These are phyloP conservation scores for Oeneis ivallda DNA, from an alignment of 2,888 invertebrate species.

Conservation along the genomic window DNA sequence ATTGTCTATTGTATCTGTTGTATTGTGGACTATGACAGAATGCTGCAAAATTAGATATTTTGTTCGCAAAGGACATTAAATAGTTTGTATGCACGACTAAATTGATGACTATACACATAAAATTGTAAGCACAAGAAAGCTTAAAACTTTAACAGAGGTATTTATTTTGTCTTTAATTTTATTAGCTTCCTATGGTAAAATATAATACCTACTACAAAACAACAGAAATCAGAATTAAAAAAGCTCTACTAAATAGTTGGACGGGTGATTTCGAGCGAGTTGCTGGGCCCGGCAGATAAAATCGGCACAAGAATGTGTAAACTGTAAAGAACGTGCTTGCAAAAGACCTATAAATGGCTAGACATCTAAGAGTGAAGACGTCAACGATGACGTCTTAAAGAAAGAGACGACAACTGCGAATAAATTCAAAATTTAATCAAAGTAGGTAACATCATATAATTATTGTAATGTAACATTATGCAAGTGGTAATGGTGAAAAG, in stretches of 20 bases:
- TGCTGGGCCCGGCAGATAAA: too few relatives aligned
- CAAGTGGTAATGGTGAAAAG: background rate
- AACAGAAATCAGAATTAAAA: background rate
- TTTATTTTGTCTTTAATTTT: conserved; percentile 1
- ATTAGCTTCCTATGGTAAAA: background rate
- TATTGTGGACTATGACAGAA: conserved; percentile 7
- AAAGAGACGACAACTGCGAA: too few relatives aligned
- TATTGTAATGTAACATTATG: too few relatives aligned
- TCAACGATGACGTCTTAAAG: too few relatives aligned
- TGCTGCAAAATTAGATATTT: conserved; percentile 18
- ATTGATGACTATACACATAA: conserved; percentile 25
- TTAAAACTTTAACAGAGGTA: conserved; percentile 30
- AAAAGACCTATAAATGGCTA: too few relatives aligned
- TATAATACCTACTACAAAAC: background rate
- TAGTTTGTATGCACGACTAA: conserved; percentile 22
- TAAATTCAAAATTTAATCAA: too few relatives aligned
- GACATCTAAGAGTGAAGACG: too few relatives aligned
- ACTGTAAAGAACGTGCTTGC: too few relatives aligned
- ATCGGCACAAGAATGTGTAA: too few relatives aligned
- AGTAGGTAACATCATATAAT: too few relatives aligned
- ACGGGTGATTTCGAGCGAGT: too few relatives aligned
- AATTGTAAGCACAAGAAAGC: conserved; percentile 28
- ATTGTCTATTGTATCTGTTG: conserved; percentile 29
- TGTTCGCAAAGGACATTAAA: conserved; percentile 23
- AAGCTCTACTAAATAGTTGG: too few relatives aligned